A percentile compares a stretch with the other conserved stretches of the same genome.
Evolutionary conservation across 2,797 vertebrate genomes (phyloP).

Genomic region (Malacoraja senta): DNA sequence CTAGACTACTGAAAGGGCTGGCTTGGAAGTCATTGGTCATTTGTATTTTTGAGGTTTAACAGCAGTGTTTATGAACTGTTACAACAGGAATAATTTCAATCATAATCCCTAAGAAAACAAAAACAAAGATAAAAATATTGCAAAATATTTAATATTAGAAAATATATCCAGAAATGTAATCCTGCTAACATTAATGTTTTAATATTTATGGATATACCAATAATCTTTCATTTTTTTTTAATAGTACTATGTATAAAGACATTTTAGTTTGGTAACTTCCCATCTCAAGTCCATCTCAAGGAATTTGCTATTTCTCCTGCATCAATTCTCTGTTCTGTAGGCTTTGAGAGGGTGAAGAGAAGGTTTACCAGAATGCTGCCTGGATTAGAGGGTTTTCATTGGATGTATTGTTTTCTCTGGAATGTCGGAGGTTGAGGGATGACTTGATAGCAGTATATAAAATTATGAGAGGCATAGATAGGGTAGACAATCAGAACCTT

Average conservation of each 20-base stretch:
- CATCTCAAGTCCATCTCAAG: too few relatives aligned
- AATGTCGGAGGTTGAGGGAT: too few relatives aligned
- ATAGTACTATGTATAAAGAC: neutral
- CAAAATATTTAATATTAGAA: constrained; percentile 39
- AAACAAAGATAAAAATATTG: constrained; percentile 21
- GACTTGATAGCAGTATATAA: too few relatives aligned
- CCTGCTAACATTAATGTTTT: neutral
- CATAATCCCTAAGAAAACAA: neutral
- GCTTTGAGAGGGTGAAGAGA: too few relatives aligned
- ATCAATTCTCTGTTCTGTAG: neutral
- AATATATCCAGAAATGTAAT: neutral
- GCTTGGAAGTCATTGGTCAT: neutral
- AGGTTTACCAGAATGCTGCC: too few relatives aligned
- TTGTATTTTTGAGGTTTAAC: neutral
- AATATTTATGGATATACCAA: too few relatives aligned
- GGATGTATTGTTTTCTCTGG: too few relatives aligned
- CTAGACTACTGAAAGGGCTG: neutral
- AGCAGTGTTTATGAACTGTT: neutral
- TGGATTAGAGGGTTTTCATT: too few relatives aligned
- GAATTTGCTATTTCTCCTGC: neutral
- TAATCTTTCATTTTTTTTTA: too few relatives aligned
- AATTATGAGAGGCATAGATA: too few relatives aligned
- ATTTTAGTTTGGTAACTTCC: neutral
- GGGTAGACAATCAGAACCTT: too few relatives aligned
- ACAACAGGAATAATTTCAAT: neutral